A percentile compares a stretch with the other conserved stretches of the same genome.
phyloP scores from a whole-genome alignment of 2,113 vertebrate genomes.

The Diadophis punctatus region DNA sequence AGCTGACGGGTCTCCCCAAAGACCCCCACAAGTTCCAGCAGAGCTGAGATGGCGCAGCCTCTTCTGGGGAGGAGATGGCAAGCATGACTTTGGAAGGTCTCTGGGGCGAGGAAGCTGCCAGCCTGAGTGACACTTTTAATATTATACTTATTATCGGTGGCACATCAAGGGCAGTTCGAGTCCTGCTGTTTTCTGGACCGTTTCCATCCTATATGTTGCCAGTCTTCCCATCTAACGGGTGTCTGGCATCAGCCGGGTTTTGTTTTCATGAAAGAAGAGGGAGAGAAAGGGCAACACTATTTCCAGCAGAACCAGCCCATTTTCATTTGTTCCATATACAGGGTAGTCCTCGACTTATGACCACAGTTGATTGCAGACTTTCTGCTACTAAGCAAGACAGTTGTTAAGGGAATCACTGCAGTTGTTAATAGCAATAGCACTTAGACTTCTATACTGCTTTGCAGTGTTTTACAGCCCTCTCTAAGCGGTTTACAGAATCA shows the following conservation, averaged over 20 bases:
- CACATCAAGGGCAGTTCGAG: not conserved
- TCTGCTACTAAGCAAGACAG: no score
- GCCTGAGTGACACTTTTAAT: constrained; percentile 4
- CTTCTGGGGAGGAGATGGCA: not conserved
- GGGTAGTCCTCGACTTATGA: no score
- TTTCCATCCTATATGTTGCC: not conserved
- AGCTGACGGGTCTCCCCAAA: constrained; percentile 14
- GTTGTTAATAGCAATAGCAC: no score
- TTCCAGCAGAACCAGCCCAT: not conserved
- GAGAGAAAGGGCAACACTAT: not conserved
- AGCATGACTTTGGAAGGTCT: not conserved
- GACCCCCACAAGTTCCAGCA: accelerated
- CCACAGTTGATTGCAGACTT: no score
- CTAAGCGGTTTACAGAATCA: no score
- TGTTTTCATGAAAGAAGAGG: not conserved
- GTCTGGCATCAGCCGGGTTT: not conserved
- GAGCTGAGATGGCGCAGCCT: not conserved
- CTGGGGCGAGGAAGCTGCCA: constrained; percentile 6
- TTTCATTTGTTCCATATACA: not conserved
- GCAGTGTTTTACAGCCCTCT: no score
- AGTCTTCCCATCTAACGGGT: not conserved
- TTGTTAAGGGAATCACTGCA: no score
- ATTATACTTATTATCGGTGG: not conserved
- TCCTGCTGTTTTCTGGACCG: not conserved
- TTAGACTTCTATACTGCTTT: no score